Evolutionary conservation across 1,140 invertebrate genomes (phyloP).

Genomic region (Dryas iulia): DNA sequence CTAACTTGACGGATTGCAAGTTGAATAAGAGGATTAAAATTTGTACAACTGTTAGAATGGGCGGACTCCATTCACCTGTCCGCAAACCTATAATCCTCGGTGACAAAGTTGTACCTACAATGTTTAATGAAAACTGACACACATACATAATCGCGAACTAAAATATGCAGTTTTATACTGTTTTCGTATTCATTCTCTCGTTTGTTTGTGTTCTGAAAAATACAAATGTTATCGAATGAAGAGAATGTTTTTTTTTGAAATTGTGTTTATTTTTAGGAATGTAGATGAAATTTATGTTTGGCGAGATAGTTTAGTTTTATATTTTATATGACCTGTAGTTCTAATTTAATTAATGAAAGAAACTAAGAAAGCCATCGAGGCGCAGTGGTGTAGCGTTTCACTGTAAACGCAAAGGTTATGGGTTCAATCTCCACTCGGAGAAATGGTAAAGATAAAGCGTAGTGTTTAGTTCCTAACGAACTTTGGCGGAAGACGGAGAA

Average conservation of each 20-base stretch:
- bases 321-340: too few species aligned
- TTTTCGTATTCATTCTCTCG: slow-evolving; percentile 12
- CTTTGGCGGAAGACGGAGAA: too few species aligned
- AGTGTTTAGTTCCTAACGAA: too few species aligned
- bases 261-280: background rate
- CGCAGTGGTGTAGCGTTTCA: too few species aligned
- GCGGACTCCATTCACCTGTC: slow-evolving; percentile 8
- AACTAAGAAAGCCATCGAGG: too few species aligned
- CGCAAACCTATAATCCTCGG: slow-evolving; percentile 14
- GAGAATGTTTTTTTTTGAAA: background rate
- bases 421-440: too few species aligned
- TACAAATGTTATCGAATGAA: background rate
- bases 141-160: background rate
- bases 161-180: slow-evolving; percentile 4
- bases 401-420: too few species aligned
- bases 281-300: background rate
- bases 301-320: background rate
- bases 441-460: too few species aligned
- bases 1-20: background rate
- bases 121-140: slow-evolving; percentile 10
- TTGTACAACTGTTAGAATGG: background rate
- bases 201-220: background rate
- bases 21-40: slow-evolving; percentile 3
- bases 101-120: slow-evolving; percentile 6
- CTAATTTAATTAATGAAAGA: too few species aligned